Conservation (phyloP, 2,888 invertebrate genomes). For the Dynastes maya region DNA sequence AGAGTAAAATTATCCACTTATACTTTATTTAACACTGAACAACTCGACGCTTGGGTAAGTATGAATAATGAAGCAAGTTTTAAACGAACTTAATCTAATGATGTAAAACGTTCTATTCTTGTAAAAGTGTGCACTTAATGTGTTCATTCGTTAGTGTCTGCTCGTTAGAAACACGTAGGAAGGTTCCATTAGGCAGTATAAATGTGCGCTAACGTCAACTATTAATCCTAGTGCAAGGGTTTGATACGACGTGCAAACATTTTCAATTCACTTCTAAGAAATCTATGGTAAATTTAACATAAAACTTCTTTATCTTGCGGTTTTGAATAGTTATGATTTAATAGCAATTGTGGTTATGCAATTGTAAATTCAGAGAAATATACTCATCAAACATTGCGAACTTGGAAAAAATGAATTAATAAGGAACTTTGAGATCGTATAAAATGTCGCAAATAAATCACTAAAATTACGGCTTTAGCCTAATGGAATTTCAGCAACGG, state of each 20-base stretch:
- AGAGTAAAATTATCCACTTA: too few relatives aligned
- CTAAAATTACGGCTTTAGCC: slow-evolving; percentile 32
- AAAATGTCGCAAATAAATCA: slow-evolving; percentile 28
- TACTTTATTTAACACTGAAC: too few relatives aligned
- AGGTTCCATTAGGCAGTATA: not conserved
- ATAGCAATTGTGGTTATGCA: too few relatives aligned
- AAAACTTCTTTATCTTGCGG: too few relatives aligned
- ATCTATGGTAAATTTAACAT: too few relatives aligned
- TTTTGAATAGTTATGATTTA: too few relatives aligned
- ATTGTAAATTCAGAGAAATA: not conserved
- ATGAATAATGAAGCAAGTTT: not conserved
- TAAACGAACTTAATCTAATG: not conserved
- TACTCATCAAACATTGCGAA: not conserved
- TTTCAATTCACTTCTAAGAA: not conserved
- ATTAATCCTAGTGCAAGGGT: slow-evolving; percentile 2
- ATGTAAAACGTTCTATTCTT: not conserved
- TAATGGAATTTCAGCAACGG: slow-evolving; percentile 37
- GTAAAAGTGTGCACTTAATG: not conserved
- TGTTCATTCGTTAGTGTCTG: not conserved
- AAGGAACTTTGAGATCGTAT: slow-evolving; percentile 5
- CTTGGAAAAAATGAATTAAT: slow-evolving; percentile 15
- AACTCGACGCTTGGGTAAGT: not conserved
- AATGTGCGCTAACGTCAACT: slow-evolving; percentile 1
- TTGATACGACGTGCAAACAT: not conserved
- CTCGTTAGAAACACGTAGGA: not conserved